Evolutionary conservation across 2,113 vertebrate species (phyloP), one percentile per base, ranked within the genome.

Genomic region (Zosterops lateralis): DNA sequence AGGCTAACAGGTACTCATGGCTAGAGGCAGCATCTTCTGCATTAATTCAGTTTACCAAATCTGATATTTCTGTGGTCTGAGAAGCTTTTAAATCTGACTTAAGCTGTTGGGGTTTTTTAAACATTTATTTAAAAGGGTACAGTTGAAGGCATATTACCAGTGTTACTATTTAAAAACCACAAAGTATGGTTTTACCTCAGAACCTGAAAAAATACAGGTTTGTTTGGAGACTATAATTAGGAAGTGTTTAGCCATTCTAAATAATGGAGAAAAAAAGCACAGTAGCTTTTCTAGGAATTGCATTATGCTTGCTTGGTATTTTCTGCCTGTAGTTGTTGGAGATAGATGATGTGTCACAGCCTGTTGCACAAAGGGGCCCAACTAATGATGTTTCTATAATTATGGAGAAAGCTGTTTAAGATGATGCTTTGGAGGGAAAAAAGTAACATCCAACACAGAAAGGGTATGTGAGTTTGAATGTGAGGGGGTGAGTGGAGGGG

Each of bases 251-350:
- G 74, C 62, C 60, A 12, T 54, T 89, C 19, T 72, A 67, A 84
- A 22, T 90, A 65, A 44, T n/a, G n/a, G 77, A 58, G 67, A 74
- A 85, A 90, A 90, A 58, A 83, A 75, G 29, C 32, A 19, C 50
- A n/a, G 42, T 34, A 73, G 58, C 58, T 94, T 84, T 95, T 95
- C 71, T 84, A 82, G 42, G 53, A 82, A 89, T 66, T 79, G 53
- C 54, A 18, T 76, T 79, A 42, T 62, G 45, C 80, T 87, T 79
- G 36, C 38, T 87, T 84, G 0, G 2, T 78, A 26, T 87, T 91
- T 87, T 79, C 21, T 79, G 45, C 78, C 36, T 50, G n/a, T 54
- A 87, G 54, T 68, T 66, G 45, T 65, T 83, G 70, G 74, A 79
- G 89, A 75, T 58, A 51, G 22, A 32, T 51, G 34, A 36, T 74